Percentiles rank a stretch among this genome's conserved stretches.
phyloP scores from a whole-genome alignment of 2,113 vertebrate species.

The Gnathochromis pfefferi region DNA sequence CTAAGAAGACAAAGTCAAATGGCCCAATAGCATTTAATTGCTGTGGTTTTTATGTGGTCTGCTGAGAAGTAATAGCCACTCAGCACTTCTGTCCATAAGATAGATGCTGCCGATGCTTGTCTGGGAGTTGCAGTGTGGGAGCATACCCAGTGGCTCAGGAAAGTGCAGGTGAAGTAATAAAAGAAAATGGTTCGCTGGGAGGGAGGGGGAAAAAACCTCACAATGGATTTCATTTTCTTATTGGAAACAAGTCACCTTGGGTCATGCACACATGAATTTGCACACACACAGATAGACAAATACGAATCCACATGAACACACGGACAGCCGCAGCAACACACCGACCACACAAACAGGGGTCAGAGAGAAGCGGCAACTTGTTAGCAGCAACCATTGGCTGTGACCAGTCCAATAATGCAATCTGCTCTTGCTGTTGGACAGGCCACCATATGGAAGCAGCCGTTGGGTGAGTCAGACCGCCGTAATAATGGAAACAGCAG shows the following conservation, averaged over 20 bases:
- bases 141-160: slow-evolving; percentile 45
- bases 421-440: slow-evolving; percentile 36
- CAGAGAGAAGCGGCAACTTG: slow-evolving; percentile 41
- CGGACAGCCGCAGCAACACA: not conserved
- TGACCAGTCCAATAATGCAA: slow-evolving; percentile 39
- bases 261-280: not conserved
- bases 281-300: not conserved
- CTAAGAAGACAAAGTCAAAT: slow-evolving; percentile 60
- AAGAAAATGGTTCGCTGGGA: slow-evolving; percentile 46
- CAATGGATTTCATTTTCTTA: slow-evolving; percentile 53
- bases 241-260: slow-evolving; percentile 44
- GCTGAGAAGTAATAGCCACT: slow-evolving; percentile 70
- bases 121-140: slow-evolving; percentile 37
- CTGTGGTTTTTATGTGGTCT: slow-evolving; percentile 72
- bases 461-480: not conserved
- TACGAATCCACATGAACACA: not conserved
- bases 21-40: slow-evolving; percentile 74
- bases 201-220: not conserved
- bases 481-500: slow-evolving; percentile 34
- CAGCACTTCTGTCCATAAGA: slow-evolving; percentile 77
- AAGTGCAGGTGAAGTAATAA: slow-evolving; percentile 66
- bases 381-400: slow-evolving; percentile 41
- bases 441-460: slow-evolving; percentile 7
- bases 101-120: slow-evolving; percentile 69
- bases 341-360: slow-evolving; percentile 8